phyloP scores from a whole-genome alignment of 2,113 vertebrate species.

The Tricholaema leucomelas region DNA sequence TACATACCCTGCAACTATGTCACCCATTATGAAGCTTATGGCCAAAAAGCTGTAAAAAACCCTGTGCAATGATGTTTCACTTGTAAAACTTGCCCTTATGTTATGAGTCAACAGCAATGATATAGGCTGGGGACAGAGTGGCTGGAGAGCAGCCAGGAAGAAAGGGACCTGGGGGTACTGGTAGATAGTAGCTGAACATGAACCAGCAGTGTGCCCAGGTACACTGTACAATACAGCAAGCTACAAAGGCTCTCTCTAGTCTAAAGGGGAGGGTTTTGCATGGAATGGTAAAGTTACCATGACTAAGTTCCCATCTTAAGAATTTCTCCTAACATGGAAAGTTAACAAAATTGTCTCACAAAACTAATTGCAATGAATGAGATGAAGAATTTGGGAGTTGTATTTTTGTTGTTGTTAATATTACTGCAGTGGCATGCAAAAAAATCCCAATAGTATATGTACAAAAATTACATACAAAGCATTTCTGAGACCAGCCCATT shows the following conservation, averaged over 20 bases:
- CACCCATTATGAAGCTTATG: background rate
- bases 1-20: background rate
- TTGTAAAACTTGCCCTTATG: background rate
- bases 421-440: background rate
- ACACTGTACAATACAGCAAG: rapidly evolving
- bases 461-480: background rate
- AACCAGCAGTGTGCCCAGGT: too few relatives aligned
- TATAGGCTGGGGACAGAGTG: too few relatives aligned
- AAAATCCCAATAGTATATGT: rapidly evolving
- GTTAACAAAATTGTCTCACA: background rate
- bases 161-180: too few relatives aligned
- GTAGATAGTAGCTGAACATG: too few relatives aligned
- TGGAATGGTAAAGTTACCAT: background rate
- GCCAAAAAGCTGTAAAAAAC: slow-evolving; percentile 27
- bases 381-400: background rate
- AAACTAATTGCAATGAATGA: background rate
- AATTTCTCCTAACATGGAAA: background rate
- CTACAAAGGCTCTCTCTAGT: background rate
- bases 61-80: background rate
- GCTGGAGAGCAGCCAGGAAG: too few relatives aligned
- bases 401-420: background rate
- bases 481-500: background rate
- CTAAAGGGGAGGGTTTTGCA: background rate
- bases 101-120: background rate
- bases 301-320: background rate